A percentile compares a stretch with the other conserved stretches of the same genome.
Conservation (phyloP, 53 echinoderm and acorn worm genomes). For the Glandiceps talaboti region DNA sequence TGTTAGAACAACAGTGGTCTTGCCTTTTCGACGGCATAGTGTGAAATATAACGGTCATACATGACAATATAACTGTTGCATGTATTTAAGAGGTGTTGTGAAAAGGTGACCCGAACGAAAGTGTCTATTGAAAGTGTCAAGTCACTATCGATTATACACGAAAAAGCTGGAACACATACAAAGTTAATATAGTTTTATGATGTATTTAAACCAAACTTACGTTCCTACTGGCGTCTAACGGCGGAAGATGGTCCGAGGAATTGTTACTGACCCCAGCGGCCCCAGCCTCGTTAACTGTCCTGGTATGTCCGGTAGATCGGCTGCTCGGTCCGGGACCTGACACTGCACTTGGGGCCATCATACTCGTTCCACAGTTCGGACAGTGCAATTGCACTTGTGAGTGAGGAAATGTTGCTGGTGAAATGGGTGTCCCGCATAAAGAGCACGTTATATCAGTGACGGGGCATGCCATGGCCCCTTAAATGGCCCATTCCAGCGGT, state of each 20-base stretch:
- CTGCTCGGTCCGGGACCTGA: neutral
- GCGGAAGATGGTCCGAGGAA: neutral
- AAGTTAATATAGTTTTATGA: too few relatives aligned
- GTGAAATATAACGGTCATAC: too few relatives aligned
- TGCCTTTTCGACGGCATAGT: too few relatives aligned
- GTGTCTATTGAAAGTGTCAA: too few relatives aligned
- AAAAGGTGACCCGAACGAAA: too few relatives aligned
- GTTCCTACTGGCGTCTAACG: neutral
- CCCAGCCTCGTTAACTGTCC: neutral
- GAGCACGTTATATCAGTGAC: neutral
- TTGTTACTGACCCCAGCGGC: neutral
- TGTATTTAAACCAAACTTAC: too few relatives aligned
- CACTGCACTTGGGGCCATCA: neutral
- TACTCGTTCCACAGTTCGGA: neutral
- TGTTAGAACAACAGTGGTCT: too few relatives aligned
- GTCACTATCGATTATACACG: too few relatives aligned
- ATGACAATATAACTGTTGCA: too few relatives aligned
- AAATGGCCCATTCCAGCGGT: neutral
- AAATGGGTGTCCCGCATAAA: neutral
- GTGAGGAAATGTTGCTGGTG: neutral
- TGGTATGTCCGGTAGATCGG: neutral
- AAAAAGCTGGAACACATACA: too few relatives aligned
- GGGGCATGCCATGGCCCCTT: neutral
- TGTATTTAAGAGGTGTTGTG: too few relatives aligned
- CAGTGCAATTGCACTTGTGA: neutral